These are phyloP conservation scores for Thelaira solivaga DNA, from an alignment of 2,888 invertebrate species.

Conservation along the genomic window DNA sequence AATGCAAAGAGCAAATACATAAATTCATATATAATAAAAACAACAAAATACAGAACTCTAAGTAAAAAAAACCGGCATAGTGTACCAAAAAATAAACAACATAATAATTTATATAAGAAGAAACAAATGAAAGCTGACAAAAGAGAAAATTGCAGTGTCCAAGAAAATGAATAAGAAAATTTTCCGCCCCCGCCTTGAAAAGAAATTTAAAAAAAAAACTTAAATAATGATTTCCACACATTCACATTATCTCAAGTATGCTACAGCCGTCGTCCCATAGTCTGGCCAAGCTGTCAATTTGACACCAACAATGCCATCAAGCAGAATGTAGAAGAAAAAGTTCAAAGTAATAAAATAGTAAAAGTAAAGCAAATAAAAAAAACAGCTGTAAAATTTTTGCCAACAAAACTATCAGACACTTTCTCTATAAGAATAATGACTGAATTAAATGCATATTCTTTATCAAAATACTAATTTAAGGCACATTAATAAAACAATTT, in stretches of 20 bases:
- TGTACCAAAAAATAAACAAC: not conserved
- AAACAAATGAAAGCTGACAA: too few relatives aligned
- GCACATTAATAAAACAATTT: too few relatives aligned
- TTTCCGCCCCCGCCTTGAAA: not conserved
- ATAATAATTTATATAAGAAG: not conserved
- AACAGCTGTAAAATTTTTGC: constrained; percentile 50
- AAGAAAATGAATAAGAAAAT: too few relatives aligned
- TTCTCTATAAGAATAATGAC: not conserved
- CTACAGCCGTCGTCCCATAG: constrained; percentile 41
- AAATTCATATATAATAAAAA: not conserved
- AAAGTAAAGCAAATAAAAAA: constrained; percentile 2
- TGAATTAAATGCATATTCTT: not conserved
- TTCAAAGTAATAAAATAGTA: not conserved
- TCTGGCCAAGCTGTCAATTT: constrained; percentile 51
- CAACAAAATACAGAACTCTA: too few relatives aligned
- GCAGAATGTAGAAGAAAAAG: not conserved
- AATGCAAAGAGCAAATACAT: too few relatives aligned
- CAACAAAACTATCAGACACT: not conserved
- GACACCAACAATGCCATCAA: constrained; percentile 33
- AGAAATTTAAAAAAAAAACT: not conserved
- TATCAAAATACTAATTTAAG: too few relatives aligned
- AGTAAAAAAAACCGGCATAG: constrained; percentile 19
- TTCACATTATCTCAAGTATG: too few relatives aligned
- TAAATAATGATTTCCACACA: too few relatives aligned
- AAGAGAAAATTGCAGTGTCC: too few relatives aligned